Evolutionary conservation across 2,797 vertebrate species (phyloP), one percentile per base, ranked within the genome.

Genomic region (Rhynchotus rufescens): DNA sequence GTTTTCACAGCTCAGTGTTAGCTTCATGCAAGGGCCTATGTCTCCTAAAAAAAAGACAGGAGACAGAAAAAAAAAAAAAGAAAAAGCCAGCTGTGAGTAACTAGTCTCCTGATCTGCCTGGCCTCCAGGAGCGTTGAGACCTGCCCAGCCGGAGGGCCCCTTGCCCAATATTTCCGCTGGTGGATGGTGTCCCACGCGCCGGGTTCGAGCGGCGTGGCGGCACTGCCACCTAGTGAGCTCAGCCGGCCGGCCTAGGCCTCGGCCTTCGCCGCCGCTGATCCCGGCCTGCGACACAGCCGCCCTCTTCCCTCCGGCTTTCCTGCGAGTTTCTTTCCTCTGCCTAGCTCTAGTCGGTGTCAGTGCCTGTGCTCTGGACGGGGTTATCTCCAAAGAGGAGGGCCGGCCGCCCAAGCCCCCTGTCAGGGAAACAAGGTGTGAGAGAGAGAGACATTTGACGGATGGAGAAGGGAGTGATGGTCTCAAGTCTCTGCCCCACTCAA

Each of bases 301-400:
- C 3, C 1, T 16, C 42, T 81, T 66, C 25, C 9, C 56, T 64
- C 23, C 9, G 21, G 32, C 9, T 20, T 15, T 51, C 22, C n/a
- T 0, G 0, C 36, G 9, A 9, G 0, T 44, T 76, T 62, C 23
- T 15, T 15, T 3, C 21, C 44, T 75, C 5, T 32, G 11, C 12
- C 12, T 1, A 28, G 40, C 28, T 54, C 40, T 54, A 32, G 52
- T 3, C 25, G 45, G 23, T 56, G 22, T 32, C 34, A 6, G 34
- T 25, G 59, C 32, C 34, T 21, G 59, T 36, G 28, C 59, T 36
- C 59, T 36, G 59, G 12, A 23, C 20, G 13, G n/a, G 20, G 20
- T 54, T 34, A 59, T 15, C 32, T 34, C 32, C 57, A 23, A 30
- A 30, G 28, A 28, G 5, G 28, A 54, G 28, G 28, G 28, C 28